Conservation (phyloP, 2,888 invertebrate genomes). For the Notodonta ziczac region DNA sequence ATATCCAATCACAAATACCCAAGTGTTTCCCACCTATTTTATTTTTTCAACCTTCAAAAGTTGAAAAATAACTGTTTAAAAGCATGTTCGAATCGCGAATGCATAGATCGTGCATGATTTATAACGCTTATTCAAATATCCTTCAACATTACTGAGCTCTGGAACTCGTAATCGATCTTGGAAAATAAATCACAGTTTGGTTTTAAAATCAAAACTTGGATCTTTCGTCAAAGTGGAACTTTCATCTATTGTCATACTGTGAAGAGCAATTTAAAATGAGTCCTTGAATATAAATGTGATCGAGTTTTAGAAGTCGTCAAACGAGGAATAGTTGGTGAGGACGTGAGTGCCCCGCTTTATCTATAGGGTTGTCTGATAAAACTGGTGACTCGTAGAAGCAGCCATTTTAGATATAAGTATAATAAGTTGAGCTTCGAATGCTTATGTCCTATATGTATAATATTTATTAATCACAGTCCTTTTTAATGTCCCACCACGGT, state of each 20-base stretch:
- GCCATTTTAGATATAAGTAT: neutral
- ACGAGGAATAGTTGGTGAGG: conserved; percentile 35
- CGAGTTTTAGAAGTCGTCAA: conserved; percentile 43
- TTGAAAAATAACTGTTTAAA: too few species aligned
- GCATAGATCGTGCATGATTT: too few species aligned
- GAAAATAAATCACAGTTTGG: conserved; percentile 9
- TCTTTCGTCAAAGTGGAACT: conserved; percentile 28
- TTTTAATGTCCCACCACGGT: too few species aligned
- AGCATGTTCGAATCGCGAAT: too few species aligned
- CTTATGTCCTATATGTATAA: too few species aligned
- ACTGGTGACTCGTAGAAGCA: neutral
- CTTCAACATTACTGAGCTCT: neutral
- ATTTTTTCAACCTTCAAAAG: too few species aligned
- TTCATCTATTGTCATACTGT: conserved; percentile 33
- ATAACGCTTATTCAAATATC: neutral
- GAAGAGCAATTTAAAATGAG: conserved; percentile 37
- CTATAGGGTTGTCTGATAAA: conserved; percentile 23
- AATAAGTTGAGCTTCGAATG: neutral
- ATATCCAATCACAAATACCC: conserved; percentile 7
- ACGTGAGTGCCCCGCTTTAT: conserved; percentile 31
- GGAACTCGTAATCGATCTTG: neutral
- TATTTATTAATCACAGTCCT: too few species aligned
- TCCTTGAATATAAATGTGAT: conserved; percentile 44
- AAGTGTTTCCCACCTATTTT: too few species aligned
- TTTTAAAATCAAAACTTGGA: conserved; percentile 24